phyloP scores from a whole-genome alignment of 2,888 invertebrate genomes.

The Caenorhabditis auriculariae region DNA sequence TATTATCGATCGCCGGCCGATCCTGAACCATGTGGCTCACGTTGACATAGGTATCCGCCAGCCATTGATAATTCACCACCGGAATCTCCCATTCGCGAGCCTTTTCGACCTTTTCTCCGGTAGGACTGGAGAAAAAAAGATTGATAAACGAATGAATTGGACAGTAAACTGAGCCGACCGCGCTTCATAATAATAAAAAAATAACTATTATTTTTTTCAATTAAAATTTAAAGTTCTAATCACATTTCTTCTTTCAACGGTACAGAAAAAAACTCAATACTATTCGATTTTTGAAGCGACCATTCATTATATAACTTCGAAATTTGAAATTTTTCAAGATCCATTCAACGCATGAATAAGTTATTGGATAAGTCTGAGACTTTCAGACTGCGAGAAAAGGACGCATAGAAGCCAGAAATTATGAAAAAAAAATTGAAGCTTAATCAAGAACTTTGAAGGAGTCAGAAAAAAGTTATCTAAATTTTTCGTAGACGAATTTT shows the following conservation, averaged over 20 bases:
- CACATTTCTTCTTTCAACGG: too few species aligned
- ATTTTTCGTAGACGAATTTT: background rate
- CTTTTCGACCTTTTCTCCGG: slow-evolving; percentile 83
- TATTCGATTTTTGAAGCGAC: too few species aligned
- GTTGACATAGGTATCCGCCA: slow-evolving; percentile 45
- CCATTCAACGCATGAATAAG: too few species aligned
- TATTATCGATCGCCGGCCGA: slow-evolving; percentile 12
- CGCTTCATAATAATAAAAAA: background rate
- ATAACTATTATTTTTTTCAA: background rate
- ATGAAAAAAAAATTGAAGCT: background rate
- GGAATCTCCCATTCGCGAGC: slow-evolving; percentile 90
- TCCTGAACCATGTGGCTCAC: slow-evolving; percentile 9
- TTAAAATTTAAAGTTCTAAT: too few species aligned
- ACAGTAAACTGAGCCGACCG: background rate
- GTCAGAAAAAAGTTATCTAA: background rate
- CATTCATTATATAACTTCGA: too few species aligned
- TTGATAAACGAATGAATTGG: background rate
- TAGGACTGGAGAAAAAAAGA: background rate
- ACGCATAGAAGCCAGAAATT: background rate
- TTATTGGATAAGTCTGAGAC: too few species aligned
- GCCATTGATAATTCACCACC: slow-evolving; percentile 74
- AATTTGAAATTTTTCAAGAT: too few species aligned
- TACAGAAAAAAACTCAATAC: too few species aligned
- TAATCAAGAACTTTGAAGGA: background rate
- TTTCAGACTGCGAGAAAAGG: too few species aligned